Evolutionary conservation across 2,113 vertebrate species (phyloP), one percentile per base, ranked within the genome.

Genomic region (Syrrhaptes paradoxus): DNA sequence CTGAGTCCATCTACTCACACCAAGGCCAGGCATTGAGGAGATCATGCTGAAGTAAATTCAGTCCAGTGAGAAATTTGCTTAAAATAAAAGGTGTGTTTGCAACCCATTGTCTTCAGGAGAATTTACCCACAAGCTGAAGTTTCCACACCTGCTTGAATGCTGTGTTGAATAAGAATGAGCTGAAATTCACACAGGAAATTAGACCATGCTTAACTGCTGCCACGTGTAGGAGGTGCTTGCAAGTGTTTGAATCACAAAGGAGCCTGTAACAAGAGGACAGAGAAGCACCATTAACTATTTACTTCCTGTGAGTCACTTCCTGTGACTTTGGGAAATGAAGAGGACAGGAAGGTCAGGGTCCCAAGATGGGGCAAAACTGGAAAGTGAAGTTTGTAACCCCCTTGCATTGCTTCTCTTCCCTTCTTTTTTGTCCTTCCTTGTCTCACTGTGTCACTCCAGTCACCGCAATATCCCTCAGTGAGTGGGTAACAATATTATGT

Each of bases 101-200:
- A 83, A 32, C 25, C 36, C 3, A 1, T 13, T 87, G 74, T 61
- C 51, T 85, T 41, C 12, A 34, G 78, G 41, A 82, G 36, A 87
- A 61, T 6, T 68, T 48, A 49, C 17, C 18, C 15, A 57, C 36
- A 55, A 82, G 66, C 15, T 76, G 49, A 90, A 90, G 34, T 38
- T 77, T 51, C 59, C 59, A 22, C 54, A 51, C 52, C 25, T 48
- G 36, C 18, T 83, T 9, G 11, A 77, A 36, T 59, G 43, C 29
- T 71, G 11, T 59, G 38, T 62, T 66, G 85, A 85, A 87, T 75
- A 67, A 55, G 25, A 86, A 84, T 34, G 65, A 92, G 19, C 26
- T 49, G 46, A 91, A 95, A 96, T 71, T 80, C 80, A 59, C 43
- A 74, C 20, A 21, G 28, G 46, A 58, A 86, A 77, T 90, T 66